Conservation (phyloP, 2,797 vertebrate genomes). For the Takifugu rubripes region DNA sequence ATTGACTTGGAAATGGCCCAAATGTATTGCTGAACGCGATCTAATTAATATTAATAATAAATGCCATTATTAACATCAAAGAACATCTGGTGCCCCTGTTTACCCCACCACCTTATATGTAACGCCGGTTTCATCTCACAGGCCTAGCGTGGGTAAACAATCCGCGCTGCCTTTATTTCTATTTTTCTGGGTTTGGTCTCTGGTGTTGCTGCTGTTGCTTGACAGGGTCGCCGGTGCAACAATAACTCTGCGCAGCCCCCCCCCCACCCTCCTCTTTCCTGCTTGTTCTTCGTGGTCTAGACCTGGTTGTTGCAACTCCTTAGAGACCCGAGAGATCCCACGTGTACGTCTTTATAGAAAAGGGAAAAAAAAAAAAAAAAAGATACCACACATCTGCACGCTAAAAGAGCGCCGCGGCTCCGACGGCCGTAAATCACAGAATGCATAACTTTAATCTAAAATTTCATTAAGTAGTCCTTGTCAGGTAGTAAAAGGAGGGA, state of each 20-base stretch:
- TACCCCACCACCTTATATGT: slow-evolving; percentile 99
- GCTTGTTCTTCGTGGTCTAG: slow-evolving; percentile 73
- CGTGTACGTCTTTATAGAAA: slow-evolving; percentile 73
- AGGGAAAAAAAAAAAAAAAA: slow-evolving; percentile 52
- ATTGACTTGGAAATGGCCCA: slow-evolving; percentile 99
- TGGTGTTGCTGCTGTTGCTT: slow-evolving; percentile 67
- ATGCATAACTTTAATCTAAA: slow-evolving; percentile 99
- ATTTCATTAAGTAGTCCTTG: slow-evolving; percentile 99
- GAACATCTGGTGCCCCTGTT: slow-evolving; percentile 99
- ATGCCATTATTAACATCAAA: slow-evolving; percentile 99
- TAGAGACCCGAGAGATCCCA: slow-evolving; percentile 83
- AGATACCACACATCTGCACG: slow-evolving; percentile 81
- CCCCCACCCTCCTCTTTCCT: neutral
- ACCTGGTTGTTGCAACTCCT: slow-evolving; percentile 89
- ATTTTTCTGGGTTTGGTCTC: slow-evolving; percentile 31
- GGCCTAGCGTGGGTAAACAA: slow-evolving; percentile 90
- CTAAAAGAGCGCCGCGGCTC: slow-evolving; percentile 80
- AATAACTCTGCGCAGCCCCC: slow-evolving; percentile 15
- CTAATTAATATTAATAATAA: slow-evolving; percentile 99
- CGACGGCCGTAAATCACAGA: slow-evolving; percentile 89
- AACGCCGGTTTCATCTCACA: slow-evolving; percentile 98
- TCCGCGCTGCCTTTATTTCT: slow-evolving; percentile 49
- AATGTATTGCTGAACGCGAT: slow-evolving; percentile 99
- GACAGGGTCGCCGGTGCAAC: slow-evolving; percentile 78
- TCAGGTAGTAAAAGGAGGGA: slow-evolving; percentile 97